These are phyloP conservation scores for Zosterops hypoxanthus DNA, from an alignment of 2,113 vertebrate genomes.

Conservation along the genomic window DNA sequence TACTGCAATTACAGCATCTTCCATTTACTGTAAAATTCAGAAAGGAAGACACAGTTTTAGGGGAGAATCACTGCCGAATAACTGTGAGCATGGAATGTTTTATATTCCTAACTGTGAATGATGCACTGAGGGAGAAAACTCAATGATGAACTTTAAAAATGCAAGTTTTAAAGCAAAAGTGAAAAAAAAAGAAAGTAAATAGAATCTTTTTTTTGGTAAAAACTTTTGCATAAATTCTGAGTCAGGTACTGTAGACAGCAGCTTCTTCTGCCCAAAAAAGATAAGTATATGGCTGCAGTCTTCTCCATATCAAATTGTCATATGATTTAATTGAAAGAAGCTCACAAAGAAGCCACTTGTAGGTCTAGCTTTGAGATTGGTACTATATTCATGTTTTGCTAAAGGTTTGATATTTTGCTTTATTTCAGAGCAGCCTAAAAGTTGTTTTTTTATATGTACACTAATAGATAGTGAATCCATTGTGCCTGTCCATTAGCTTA, in stretches of 20 bases:
- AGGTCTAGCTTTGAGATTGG: neutral
- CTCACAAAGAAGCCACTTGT: neutral
- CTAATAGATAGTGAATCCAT: neutral
- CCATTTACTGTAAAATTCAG: neutral
- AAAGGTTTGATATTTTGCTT: neutral
- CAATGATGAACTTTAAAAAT: neutral
- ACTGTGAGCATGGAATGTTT: neutral
- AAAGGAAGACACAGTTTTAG: neutral
- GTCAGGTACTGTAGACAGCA: neutral
- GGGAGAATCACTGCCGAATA: neutral
- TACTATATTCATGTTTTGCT: neutral
- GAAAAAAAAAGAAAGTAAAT: neutral
- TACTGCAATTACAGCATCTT: neutral
- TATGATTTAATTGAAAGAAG: neutral
- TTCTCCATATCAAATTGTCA: neutral
- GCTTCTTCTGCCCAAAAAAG: neutral
- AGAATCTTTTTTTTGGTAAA: neutral
- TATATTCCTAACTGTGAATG: neutral
- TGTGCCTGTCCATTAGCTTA: neutral
- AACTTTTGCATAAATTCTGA: neutral
- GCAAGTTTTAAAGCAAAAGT: neutral
- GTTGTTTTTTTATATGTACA: neutral
- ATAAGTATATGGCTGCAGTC: neutral
- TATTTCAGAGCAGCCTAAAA: neutral
- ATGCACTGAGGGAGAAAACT: neutral